phyloP scores from a whole-genome alignment of 2,797 vertebrate genomes.

The Remorina albescens region DNA sequence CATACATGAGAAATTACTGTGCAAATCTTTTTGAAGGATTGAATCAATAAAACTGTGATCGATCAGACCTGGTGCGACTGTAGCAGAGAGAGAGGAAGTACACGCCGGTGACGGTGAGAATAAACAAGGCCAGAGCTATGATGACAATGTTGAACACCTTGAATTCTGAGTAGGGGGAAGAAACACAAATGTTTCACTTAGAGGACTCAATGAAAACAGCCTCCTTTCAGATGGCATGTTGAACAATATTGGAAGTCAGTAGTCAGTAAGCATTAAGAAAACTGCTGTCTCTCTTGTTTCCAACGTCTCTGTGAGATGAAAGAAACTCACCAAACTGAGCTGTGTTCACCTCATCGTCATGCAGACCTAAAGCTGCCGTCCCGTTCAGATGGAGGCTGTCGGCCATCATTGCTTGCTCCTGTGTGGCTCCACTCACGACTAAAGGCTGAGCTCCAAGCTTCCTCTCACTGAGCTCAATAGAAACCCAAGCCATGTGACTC shows the following conservation, averaged over 20 bases:
- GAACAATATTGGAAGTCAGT: too few relatives aligned
- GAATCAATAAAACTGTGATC: neutral
- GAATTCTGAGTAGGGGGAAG: constrained; percentile 68
- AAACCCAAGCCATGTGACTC: constrained; percentile 73
- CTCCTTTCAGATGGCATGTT: neutral
- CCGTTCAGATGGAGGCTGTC: constrained; percentile 59
- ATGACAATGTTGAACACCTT: constrained; percentile 80
- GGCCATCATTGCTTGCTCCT: constrained; percentile 35
- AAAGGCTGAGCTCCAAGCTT: constrained; percentile 33
- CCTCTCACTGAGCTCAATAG: constrained; percentile 57
- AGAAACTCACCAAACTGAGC: constrained; percentile 64
- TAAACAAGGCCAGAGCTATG: constrained; percentile 67
- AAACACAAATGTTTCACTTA: neutral
- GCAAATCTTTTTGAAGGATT: neutral
- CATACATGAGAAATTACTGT: neutral
- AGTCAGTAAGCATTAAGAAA: neutral
- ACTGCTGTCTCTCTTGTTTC: neutral
- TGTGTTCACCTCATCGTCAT: constrained; percentile 46
- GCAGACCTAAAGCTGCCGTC: constrained; percentile 50
- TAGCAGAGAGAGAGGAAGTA: constrained; percentile 76
- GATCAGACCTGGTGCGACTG: constrained; percentile 77
- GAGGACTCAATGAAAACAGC: neutral
- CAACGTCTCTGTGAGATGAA: neutral
- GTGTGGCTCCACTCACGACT: constrained; percentile 69
- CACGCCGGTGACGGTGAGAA: constrained; percentile 72